These are phyloP conservation scores for Physeter macrocephalus DNA, from an alignment of 2,113 vertebrate genomes.

Conservation along the genomic window DNA sequence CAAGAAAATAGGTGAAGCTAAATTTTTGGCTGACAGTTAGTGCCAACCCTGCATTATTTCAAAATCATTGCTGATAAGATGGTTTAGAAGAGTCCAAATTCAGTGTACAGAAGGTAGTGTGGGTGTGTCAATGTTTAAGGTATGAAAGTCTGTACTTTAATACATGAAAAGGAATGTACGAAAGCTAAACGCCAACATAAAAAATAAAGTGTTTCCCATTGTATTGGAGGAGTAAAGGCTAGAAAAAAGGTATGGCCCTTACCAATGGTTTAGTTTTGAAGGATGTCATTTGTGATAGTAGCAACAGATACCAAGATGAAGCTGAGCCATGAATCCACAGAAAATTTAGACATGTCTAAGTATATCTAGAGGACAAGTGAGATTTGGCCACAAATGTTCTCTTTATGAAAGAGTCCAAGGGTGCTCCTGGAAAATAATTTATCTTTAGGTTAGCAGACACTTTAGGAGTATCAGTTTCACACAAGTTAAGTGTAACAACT, in stretches of 20 bases:
- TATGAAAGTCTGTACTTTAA: not conserved
- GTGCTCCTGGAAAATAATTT: not conserved
- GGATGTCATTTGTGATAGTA: not conserved
- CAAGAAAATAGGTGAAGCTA: not conserved
- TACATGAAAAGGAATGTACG: not conserved
- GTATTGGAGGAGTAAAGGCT: not conserved
- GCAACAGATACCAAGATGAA: not conserved
- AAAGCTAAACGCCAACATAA: not conserved
- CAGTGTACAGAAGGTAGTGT: not conserved
- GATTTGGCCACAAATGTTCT: not conserved
- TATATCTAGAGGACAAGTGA: not conserved
- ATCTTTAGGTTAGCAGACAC: conserved; percentile 24
- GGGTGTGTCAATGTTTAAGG: not conserved
- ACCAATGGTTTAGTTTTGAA: conserved; percentile 12
- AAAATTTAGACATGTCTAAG: conserved; percentile 15
- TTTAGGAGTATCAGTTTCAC: not conserved
- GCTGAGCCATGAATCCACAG: not conserved
- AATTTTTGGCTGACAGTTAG: not conserved
- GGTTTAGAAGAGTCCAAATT: conserved; percentile 6
- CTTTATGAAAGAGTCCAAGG: not conserved
- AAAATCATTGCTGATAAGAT: not conserved
- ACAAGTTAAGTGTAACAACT: not conserved
- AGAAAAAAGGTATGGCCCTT: not conserved
- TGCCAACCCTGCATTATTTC: not conserved
- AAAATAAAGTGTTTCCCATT: not conserved